Evolutionary conservation across 2,113 vertebrate genomes (phyloP).

Genomic region (Chlorocebus sabaeus): DNA sequence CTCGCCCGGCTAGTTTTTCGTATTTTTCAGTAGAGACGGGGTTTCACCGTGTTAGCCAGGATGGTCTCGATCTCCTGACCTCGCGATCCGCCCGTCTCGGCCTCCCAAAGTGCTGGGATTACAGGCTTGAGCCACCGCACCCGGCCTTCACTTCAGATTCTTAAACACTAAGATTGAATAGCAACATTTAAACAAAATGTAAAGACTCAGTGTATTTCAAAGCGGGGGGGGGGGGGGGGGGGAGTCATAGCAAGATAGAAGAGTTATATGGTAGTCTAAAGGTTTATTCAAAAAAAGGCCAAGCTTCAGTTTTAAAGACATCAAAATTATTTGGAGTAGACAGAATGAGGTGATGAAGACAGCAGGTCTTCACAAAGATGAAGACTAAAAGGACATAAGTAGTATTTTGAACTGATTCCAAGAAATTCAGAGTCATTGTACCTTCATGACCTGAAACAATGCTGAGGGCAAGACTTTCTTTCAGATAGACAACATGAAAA

Average conservation of each 20-base stretch:
- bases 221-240: background rate
- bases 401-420: background rate
- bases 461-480: background rate
- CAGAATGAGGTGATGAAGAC: background rate
- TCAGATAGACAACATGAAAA: background rate
- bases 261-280: background rate
- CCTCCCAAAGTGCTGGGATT: too few relatives aligned
- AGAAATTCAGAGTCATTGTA: background rate
- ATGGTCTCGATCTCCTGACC: too few relatives aligned
- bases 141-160: background rate
- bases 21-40: too few relatives aligned
- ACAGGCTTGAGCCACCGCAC: accelerated
- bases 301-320: background rate
- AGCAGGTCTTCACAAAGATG: background rate
- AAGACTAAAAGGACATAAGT: background rate
- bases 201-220: background rate
- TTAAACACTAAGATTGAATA: background rate
- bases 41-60: too few relatives aligned
- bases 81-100: too few relatives aligned
- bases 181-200: background rate
- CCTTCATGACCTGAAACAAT: background rate
- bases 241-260: background rate
- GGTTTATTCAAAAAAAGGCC: background rate
- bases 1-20: too few relatives aligned
- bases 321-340: background rate